phyloP scores from a whole-genome alignment of 2,797 vertebrate genomes.

The Lemur catta region DNA sequence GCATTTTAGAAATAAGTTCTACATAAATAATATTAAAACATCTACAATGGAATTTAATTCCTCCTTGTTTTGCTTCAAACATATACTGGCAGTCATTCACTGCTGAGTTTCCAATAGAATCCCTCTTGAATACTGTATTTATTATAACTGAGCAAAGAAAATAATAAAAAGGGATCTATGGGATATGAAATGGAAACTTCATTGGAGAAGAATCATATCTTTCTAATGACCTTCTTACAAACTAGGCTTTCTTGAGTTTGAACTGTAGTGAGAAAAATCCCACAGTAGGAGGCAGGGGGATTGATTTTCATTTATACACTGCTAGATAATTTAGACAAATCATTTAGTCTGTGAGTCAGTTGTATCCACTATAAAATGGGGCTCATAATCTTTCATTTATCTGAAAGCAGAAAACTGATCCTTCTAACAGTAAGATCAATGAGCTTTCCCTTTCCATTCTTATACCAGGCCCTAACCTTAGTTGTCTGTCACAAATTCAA shows the following conservation, averaged over 20 bases:
- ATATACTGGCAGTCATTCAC: not conserved
- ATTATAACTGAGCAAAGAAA: slow-evolving; percentile 22
- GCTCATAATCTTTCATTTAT: not conserved
- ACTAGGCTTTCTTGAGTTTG: not conserved
- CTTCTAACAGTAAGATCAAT: not conserved
- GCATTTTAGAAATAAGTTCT: not conserved
- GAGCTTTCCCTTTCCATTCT: not conserved
- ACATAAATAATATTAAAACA: not conserved
- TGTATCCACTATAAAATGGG: not conserved
- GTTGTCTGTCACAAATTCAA: slow-evolving; percentile 7
- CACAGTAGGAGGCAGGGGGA: not conserved
- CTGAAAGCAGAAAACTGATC: not conserved
- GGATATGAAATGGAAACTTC: not conserved
- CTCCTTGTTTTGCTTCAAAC: not conserved
- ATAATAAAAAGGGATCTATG: not conserved
- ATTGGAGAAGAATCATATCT: not conserved
- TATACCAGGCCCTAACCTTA: not conserved
- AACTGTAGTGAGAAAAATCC: not conserved
- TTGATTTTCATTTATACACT: not conserved
- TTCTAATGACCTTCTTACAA: not conserved
- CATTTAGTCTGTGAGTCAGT: not conserved
- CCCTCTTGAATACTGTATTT: not conserved
- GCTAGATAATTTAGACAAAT: not conserved
- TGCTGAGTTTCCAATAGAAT: not conserved
- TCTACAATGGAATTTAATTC: not conserved